These are phyloP conservation scores for Discoglossus pictus DNA, from an alignment of 2,797 vertebrate genomes.

Conservation along the genomic window DNA sequence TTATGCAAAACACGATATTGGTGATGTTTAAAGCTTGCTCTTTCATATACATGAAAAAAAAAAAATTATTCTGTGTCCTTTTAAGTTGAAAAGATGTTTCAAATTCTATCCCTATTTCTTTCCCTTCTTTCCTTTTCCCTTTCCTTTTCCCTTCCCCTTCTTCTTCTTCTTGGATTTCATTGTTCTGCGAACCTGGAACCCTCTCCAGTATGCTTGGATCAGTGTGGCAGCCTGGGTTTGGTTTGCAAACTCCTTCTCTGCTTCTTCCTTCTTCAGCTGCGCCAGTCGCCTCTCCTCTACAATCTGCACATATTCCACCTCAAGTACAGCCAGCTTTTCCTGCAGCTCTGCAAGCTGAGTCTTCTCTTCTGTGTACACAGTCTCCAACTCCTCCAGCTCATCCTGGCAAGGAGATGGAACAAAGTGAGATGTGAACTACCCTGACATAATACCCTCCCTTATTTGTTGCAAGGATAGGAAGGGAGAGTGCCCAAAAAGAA, in stretches of 20 bases:
- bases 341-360: conserved; percentile 68
- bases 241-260: conserved; percentile 63
- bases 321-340: conserved; percentile 64
- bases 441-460: conserved; percentile 22
- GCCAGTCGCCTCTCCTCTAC: conserved; percentile 64
- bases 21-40: too few relatives aligned
- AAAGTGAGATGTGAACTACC: background rate
- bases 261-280: conserved; percentile 64
- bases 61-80: too few relatives aligned
- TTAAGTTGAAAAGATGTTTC: too few relatives aligned
- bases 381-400: conserved; percentile 67
- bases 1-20: too few relatives aligned
- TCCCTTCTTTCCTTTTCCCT: conserved; percentile 55
- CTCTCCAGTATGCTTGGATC: conserved; percentile 87
- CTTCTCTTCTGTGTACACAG: conserved; percentile 65
- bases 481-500: too few relatives aligned
- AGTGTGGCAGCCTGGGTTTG: conserved; percentile 71
- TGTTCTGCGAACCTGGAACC: conserved; percentile 74
- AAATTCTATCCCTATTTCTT: conserved; percentile 51
- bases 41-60: too few relatives aligned
- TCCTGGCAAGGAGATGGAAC: conserved; percentile 59
- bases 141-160: conserved; percentile 69
- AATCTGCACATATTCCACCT: conserved; percentile 76
- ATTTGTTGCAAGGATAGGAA: too few relatives aligned
- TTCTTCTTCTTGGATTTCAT: conserved; percentile 71